A percentile compares a stretch with the other conserved stretches of the same genome.
Evolutionary conservation across 2,888 invertebrate species (phyloP).

Genomic region (Orthosia gothica): DNA sequence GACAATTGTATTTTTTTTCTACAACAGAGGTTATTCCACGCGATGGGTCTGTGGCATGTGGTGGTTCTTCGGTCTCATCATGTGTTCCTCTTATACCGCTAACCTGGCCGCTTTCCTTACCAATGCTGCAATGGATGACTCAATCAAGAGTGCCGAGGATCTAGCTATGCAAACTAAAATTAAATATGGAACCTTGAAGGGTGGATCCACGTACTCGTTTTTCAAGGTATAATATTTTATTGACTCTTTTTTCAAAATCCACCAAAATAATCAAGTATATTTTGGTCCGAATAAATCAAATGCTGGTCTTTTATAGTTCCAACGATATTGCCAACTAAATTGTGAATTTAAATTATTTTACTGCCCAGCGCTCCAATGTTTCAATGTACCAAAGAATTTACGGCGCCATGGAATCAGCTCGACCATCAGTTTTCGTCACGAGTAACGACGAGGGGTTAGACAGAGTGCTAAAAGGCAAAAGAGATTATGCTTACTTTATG

Average conservation of each 20-base stretch:
- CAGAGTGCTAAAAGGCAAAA: constrained; percentile 95
- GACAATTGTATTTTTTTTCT: not conserved
- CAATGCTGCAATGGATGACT: constrained; percentile 96
- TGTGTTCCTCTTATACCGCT: constrained; percentile 98
- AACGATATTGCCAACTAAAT: not conserved
- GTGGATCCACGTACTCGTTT: constrained; percentile 97
- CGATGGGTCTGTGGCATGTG: constrained; percentile 98
- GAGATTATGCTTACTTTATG: constrained; percentile 98
- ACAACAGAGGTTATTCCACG: constrained; percentile 96
- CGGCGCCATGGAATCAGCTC: constrained; percentile 96
- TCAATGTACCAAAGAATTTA: constrained; percentile 98
- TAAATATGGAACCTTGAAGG: constrained; percentile 97
- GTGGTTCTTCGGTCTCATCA: constrained; percentile 98
- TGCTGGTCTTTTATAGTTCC: not conserved
- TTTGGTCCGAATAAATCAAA: not conserved
- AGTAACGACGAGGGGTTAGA: constrained; percentile 97
- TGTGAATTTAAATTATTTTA: no score
- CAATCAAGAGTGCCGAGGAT: constrained; percentile 98
- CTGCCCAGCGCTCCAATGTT: constrained; percentile 95
- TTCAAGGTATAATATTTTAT: constrained; percentile 93
- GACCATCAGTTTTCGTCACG: constrained; percentile 96
- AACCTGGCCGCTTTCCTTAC: constrained; percentile 98
- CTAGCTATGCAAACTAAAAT: constrained; percentile 98
- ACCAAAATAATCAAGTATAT: not conserved
- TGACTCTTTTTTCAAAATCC: not conserved